Base-by-base conservation (phyloP, 2,888 invertebrate genomes). In the Diploptera punctata region DNA sequence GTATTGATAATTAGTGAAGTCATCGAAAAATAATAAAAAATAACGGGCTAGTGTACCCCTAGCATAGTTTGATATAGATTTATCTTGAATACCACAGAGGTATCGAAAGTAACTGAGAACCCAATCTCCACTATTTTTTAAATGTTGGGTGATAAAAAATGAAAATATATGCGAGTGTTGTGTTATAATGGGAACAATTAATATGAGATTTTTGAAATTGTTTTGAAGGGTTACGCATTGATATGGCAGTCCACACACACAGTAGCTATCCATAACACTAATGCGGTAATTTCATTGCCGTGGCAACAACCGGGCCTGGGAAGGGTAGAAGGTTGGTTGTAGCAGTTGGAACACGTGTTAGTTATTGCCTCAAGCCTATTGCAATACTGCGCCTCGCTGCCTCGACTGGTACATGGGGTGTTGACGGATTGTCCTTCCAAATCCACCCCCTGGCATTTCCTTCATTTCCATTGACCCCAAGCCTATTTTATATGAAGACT, bases 231-330 rank as follows among this genome's bases (percentile, higher is more conserved):
- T 18, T 18, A 24, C 57, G 24, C 62, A 62, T 43, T 62, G 62
- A 43, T 62, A 43, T 62, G 29, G 31, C 31, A 60, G 60, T 31
- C 60, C 26, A 1, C 60, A 60, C 60, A 21, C 21, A 19, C 19
- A 10, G 19, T 19, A 43, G 62, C 61, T 61, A n/a, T 49, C 18
- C 49, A 49, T n/a, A 38, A 61, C 38, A 61, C 43, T 62, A 62
- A 62, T 62, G 62, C 62, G 43, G 62, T 62, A 43, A 62, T 62
- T 62, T 62, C 43, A 62, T 62, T 62, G 62, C 62, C n/a, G 19
- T 43, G 10, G 33, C 62, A n/a, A 62, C 43, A 62, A 2, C 19
- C 21, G 62, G 7, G 38, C 10, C 62, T 24, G 13, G 21, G 13
- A 24, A 13, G 3, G 24, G 52, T 10, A 24, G 52, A 13, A 2